Conservation (phyloP, 2,113 vertebrate genomes). For the Suncus etruscus region DNA sequence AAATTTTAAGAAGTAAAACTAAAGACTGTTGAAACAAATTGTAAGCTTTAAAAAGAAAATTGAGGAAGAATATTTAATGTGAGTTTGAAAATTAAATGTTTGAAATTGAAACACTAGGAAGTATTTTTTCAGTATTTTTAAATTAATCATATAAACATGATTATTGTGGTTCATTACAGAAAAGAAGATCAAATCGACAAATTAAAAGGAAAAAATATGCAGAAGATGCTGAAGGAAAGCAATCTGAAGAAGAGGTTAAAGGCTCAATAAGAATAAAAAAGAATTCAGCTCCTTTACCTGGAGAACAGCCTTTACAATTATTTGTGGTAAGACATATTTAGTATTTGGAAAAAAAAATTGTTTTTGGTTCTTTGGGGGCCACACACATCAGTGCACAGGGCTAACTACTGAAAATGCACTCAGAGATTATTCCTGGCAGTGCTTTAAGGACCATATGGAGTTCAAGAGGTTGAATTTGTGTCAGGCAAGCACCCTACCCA, state of each 20-base stretch:
- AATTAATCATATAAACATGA: constrained; percentile 55
- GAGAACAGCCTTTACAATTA: constrained; percentile 93
- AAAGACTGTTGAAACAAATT: constrained; percentile 33
- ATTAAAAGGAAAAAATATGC: constrained; percentile 97
- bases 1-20: constrained; percentile 33
- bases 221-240: constrained; percentile 94
- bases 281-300: constrained; percentile 87
- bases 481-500: too few relatives aligned
- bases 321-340: constrained; percentile 93
- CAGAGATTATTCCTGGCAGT: too few relatives aligned
- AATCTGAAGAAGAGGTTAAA: constrained; percentile 96
- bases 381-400: too few relatives aligned
- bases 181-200: constrained; percentile 98
- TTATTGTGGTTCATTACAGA: constrained; percentile 87
- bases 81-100: constrained; percentile 48
- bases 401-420: too few relatives aligned
- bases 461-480: too few relatives aligned
- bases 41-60: constrained; percentile 31
- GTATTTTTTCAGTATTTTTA: constrained; percentile 44
- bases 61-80: background rate
- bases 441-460: too few relatives aligned
- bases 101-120: background rate
- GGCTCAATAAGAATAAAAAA: constrained; percentile 94
- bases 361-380: background rate
- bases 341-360: background rate